Evolutionary conservation across 2,888 invertebrate genomes (phyloP).

Genomic region (Scaptomyza reducta): DNA sequence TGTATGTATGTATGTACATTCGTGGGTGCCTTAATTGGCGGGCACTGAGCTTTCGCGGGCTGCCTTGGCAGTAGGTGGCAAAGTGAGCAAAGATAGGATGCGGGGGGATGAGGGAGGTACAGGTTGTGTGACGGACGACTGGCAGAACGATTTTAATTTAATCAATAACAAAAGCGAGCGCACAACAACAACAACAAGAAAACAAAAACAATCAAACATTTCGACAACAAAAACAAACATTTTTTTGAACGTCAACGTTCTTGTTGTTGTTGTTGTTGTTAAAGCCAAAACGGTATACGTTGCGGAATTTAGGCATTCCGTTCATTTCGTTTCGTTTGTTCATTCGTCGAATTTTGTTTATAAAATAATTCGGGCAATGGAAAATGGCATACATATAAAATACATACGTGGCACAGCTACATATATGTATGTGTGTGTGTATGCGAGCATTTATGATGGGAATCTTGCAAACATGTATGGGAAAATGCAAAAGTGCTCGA

Average conservation of each 20-base stretch:
- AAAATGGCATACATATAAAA: slow-evolving; percentile 10
- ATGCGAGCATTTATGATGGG: slow-evolving; percentile 8
- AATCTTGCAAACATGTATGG: slow-evolving; percentile 24
- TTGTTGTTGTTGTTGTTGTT: background rate
- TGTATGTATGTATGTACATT: background rate
- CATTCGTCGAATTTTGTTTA: slow-evolving; percentile 35
- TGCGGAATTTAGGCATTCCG: slow-evolving; percentile 13
- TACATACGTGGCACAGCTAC: slow-evolving; percentile 6
- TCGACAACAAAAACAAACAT: slow-evolving; percentile 13
- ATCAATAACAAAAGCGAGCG: slow-evolving; percentile 63
- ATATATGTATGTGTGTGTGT: background rate
- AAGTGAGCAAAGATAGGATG: background rate
- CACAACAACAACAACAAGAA: slow-evolving; percentile 22
- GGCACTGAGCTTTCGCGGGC: slow-evolving; percentile 18
- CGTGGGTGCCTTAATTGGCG: slow-evolving; percentile 57
- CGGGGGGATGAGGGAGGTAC: background rate
- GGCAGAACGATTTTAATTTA: slow-evolving; percentile 43
- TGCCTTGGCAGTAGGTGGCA: slow-evolving; percentile 20
- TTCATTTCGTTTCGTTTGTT: background rate
- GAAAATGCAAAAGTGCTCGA: slow-evolving; percentile 15
- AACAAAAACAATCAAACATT: slow-evolving; percentile 34
- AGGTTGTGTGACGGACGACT: background rate
- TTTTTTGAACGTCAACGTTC: background rate
- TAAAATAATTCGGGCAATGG: slow-evolving; percentile 28
- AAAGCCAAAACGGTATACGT: background rate